Evolutionary conservation across 1,140 invertebrate species (phyloP).

Genomic region (Liolophura sinensis): DNA sequence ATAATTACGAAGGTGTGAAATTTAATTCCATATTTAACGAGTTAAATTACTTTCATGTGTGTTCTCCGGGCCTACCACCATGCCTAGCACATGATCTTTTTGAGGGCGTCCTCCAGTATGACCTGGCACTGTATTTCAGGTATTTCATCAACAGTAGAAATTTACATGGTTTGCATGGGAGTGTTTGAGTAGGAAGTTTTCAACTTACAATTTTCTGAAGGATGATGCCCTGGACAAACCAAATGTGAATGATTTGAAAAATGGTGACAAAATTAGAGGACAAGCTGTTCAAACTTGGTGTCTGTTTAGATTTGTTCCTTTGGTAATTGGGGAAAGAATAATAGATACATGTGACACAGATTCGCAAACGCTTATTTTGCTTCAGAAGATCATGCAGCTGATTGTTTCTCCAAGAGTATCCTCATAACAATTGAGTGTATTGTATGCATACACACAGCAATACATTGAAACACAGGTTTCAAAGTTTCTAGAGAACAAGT

Average conservation of each 20-base stretch:
- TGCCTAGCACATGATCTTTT: slow-evolving; percentile 9
- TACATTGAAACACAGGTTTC: slow-evolving; percentile 2
- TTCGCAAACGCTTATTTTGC: not conserved
- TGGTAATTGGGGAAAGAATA: slow-evolving; percentile 2
- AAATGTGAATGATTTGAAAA: not conserved
- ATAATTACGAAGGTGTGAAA: slow-evolving; percentile 2
- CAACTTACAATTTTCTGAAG: not conserved
- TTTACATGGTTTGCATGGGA: no score
- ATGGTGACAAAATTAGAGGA: slow-evolving; percentile 1
- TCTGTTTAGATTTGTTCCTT: slow-evolving; percentile 5
- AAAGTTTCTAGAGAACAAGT: slow-evolving; percentile 1
- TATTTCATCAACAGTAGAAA: slow-evolving; percentile 1
- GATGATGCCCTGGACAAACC: slow-evolving; percentile 2
- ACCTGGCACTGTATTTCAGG: slow-evolving; percentile 1
- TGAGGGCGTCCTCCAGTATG: not conserved
- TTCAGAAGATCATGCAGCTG: no score
- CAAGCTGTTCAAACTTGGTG: slow-evolving; percentile 9
- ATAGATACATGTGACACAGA: not conserved
- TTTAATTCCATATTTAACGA: slow-evolving; percentile 1
- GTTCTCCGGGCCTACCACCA: not conserved
- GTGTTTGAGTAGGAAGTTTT: no score
- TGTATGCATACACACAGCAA: slow-evolving; percentile 3
- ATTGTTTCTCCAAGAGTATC: not conserved
- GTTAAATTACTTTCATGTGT: slow-evolving; percentile 1
- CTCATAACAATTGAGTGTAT: not conserved